Percentiles rank a stretch among this genome's conserved stretches.
Conservation (phyloP, 64 coral and sea anemone species). For the Porites australiensis region DNA sequence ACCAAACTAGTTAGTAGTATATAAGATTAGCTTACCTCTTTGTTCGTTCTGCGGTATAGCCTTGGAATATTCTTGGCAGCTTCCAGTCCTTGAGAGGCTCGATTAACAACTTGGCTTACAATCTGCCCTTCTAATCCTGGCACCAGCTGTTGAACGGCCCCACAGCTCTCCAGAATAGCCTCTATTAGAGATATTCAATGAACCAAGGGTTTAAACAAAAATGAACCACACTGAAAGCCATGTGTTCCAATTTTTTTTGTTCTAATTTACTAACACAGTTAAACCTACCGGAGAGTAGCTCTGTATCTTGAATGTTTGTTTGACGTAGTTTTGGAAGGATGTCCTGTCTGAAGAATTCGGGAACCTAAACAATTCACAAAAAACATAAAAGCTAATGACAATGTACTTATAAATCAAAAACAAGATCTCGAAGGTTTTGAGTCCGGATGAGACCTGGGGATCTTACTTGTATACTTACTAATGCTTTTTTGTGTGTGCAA, state of each 20-base stretch:
- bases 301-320: slow-evolving; percentile 63
- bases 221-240: not conserved
- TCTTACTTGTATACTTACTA: too few relatives aligned
- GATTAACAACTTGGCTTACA: slow-evolving; percentile 80
- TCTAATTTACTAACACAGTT: too few relatives aligned
- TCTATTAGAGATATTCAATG: not conserved
- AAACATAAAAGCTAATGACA: not conserved
- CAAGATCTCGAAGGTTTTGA: too few relatives aligned
- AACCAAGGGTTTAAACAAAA: not conserved
- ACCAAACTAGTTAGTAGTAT: not conserved
- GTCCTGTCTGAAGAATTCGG: slow-evolving; percentile 61
- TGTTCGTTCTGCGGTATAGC: slow-evolving; percentile 92
- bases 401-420: too few relatives aligned
- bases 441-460: too few relatives aligned
- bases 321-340: slow-evolving; percentile 63
- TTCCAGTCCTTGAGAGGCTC: slow-evolving; percentile 80
- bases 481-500: too few relatives aligned
- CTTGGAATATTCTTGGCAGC: slow-evolving; percentile 92
- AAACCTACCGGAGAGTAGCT: slow-evolving; percentile 61
- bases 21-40: slow-evolving; percentile 58
- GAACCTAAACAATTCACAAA: slow-evolving; percentile 38
- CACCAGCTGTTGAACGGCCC: slow-evolving; percentile 63
- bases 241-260: not conserved
- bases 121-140: slow-evolving; percentile 82
- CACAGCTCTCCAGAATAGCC: slow-evolving; percentile 67